Evolutionary conservation across 2,113 vertebrate genomes (phyloP).

Genomic region (Microtus oregoni): DNA sequence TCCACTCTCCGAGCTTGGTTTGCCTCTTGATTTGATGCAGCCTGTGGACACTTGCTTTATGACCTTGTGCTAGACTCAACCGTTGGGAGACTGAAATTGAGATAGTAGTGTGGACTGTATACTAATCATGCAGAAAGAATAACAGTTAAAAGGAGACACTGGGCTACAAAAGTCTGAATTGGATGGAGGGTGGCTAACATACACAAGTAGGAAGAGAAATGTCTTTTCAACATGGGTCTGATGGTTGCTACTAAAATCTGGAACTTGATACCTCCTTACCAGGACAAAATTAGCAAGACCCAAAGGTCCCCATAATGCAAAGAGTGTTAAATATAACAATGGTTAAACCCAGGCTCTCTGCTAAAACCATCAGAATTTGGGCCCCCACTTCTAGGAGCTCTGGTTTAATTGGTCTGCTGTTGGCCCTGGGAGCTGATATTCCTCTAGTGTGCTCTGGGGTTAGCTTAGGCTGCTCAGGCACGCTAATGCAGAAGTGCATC

Average conservation of each 20-base stretch:
- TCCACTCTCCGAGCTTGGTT: background rate
- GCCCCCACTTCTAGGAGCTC: background rate
- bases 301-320: background rate
- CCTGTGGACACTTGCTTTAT: background rate
- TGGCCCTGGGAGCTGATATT: background rate
- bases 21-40: background rate
- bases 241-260: background rate
- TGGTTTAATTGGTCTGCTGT: background rate
- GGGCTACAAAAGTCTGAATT: background rate
- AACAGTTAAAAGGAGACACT: background rate
- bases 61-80: background rate
- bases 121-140: background rate
- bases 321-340: background rate
- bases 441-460: no score
- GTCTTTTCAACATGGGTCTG: background rate
- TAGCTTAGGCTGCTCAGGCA: no score
- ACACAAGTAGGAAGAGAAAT: background rate
- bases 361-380: conserved; percentile 5
- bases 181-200: no score
- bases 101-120: no score
- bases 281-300: background rate
- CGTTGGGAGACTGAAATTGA: background rate
- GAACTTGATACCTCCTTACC: background rate
- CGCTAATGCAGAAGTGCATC: fast-evolving
- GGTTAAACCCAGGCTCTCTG: background rate